A percentile compares a stretch with the other conserved stretches of the same genome.
phyloP scores from a whole-genome alignment of 2,113 vertebrate genomes.

The Calyptomena viridis region DNA sequence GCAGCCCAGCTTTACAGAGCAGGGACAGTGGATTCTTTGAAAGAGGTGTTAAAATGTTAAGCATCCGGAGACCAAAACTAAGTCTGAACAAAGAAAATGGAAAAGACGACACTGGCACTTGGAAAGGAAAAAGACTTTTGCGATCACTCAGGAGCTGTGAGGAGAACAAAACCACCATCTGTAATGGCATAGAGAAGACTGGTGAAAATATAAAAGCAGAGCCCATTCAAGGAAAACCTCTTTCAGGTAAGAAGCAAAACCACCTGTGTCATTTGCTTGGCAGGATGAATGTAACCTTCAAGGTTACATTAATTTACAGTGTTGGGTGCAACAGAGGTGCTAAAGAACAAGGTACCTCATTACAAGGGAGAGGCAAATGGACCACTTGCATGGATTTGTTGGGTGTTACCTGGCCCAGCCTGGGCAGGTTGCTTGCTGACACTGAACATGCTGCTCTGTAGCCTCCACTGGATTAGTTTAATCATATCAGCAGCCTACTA shows the following conservation, averaged over 20 bases:
- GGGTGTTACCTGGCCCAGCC: not conserved
- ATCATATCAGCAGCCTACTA: not conserved
- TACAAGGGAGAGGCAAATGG: not conserved
- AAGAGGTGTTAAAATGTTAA: conserved; percentile 29
- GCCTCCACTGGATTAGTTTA: not conserved
- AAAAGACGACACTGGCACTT: not conserved
- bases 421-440: not conserved
- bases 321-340: not conserved
- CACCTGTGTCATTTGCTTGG: not conserved
- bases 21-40: not conserved
- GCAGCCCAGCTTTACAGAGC: not conserved
- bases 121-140: not conserved
- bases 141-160: not conserved
- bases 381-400: accelerated
- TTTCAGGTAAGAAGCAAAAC: conserved; percentile 56
- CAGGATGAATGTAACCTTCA: not conserved
- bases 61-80: not conserved
- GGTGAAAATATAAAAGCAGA: not conserved
- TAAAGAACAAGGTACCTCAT: not conserved
- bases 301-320: not conserved
- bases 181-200: not conserved
- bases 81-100: not conserved
- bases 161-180: not conserved
- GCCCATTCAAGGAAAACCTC: conserved; percentile 4
- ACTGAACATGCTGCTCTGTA: not conserved